Evolutionary conservation across 2,113 vertebrate species (phyloP).

Genomic region (Ondatra zibethicus): DNA sequence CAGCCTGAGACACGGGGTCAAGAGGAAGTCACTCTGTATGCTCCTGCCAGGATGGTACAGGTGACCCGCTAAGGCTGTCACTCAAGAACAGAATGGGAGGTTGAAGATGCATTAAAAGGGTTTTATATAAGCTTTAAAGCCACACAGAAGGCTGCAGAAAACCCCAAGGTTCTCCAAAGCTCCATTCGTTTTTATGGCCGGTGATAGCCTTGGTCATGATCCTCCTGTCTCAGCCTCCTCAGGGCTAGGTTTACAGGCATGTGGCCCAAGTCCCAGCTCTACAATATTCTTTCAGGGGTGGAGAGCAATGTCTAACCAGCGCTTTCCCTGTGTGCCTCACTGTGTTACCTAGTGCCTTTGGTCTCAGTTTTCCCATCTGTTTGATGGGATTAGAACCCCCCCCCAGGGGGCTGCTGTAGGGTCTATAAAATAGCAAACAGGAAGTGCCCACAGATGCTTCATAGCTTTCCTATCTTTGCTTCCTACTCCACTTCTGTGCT

Average conservation of each 20-base stretch:
- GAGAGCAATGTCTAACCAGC: not conserved
- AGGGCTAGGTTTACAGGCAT: not conserved
- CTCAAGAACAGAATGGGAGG: not conserved
- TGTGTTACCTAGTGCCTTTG: not conserved
- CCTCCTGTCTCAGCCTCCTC: not conserved
- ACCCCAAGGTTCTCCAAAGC: not conserved
- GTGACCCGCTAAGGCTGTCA: not conserved
- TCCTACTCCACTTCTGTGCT: not conserved
- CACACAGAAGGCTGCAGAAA: not conserved
- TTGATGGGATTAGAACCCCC: no score
- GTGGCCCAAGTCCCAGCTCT: not conserved
- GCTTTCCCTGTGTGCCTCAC: not conserved
- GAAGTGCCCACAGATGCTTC: not conserved
- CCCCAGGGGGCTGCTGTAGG: not conserved
- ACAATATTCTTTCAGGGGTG: not conserved
- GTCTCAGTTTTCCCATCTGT: not conserved
- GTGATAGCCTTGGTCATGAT: not conserved
- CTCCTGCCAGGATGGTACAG: not conserved
- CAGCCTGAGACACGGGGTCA: not conserved
- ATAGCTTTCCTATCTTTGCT: fast-evolving
- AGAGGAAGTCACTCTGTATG: not conserved
- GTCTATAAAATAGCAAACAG: not conserved
- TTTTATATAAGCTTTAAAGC: not conserved
- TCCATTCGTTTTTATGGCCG: not conserved
- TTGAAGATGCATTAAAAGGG: not conserved